Base-by-base conservation (phyloP, 37 sponge, comb jelly and placozoan species). In the Chondrosia reniformis region DNA sequence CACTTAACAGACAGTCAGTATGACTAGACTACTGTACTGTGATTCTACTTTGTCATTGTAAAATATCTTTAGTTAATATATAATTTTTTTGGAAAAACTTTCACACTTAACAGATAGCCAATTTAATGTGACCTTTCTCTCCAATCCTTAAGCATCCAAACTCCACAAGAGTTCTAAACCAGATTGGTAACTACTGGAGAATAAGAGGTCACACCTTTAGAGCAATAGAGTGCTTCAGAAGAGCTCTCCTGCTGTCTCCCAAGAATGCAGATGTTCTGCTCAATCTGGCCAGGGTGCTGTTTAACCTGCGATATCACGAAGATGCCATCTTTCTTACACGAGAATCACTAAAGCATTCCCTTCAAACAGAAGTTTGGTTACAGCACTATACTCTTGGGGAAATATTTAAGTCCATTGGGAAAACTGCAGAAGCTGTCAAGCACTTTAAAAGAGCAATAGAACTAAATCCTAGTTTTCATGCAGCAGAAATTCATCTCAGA, bases 101-200 rank as follows among this genome's bases (percentile, higher is more conserved):
- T n/a, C n/a, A n/a, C n/a, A n/a, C n/a, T n/a, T n/a, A n/a, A n/a
- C n/a, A n/a, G n/a, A n/a, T n/a, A n/a, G n/a, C n/a, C n/a, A n/a
- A n/a, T n/a, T n/a, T 6, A 56, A 3, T 56, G 58, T 56, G n/a
- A 3, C 3, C 3, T 56, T 6, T 56, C 27, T 6, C 27, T 56
- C 27, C 58, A 28, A 24, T 55, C 63, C 44, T 67, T 8, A 42
- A 91, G 88, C 79, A 77, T 33, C 75, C 79, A 4, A 30, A 81
- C 6, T 82, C 85, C 6, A 34, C 83, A 15, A 84, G 69, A 32
- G 85, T 92, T 0, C 74, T 85, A 49, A 92, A 92, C 72, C 89
- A 88, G 42, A 80, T 93, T 69, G 94, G 94, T 7, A 93, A 93
- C 85, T 93, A 80, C 45, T 93, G 94, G 94, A 76, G 94, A 37